A percentile compares a stretch with the other conserved stretches of the same genome.
These are phyloP conservation scores for Hermodice carunculata DNA, from an alignment of 2,888 invertebrate species.

Conservation along the genomic window DNA sequence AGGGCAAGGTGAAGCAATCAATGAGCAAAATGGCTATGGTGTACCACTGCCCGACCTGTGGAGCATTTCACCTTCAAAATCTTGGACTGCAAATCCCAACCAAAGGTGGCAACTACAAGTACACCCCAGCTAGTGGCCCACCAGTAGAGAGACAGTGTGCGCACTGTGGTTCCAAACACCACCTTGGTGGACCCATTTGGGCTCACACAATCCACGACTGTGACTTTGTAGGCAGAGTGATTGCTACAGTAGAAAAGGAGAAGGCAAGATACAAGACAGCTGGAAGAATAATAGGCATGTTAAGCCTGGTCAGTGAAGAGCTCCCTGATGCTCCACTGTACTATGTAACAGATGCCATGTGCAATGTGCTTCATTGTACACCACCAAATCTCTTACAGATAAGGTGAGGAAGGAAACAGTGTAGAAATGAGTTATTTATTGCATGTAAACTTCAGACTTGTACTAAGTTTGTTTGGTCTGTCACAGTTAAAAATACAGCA, in stretches of 20 bases:
- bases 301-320: slow-evolving; percentile 84
- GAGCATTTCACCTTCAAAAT: slow-evolving; percentile 82
- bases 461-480: no score
- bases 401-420: no score
- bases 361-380: slow-evolving; percentile 77
- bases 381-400: slow-evolving; percentile 69
- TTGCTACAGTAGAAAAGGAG: slow-evolving; percentile 45
- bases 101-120: slow-evolving; percentile 72
- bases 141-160: slow-evolving; percentile 78
- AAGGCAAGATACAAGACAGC: slow-evolving; percentile 77
- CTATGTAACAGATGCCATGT: slow-evolving; percentile 85
- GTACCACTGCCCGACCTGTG: slow-evolving; percentile 92
- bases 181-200: slow-evolving; percentile 95
- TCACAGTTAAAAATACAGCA: no score
- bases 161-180: slow-evolving; percentile 74
- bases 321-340: slow-evolving; percentile 87
- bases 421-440: no score
- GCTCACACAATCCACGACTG: slow-evolving; percentile 85
- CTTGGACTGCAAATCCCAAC: slow-evolving; percentile 73
- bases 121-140: slow-evolving; percentile 80
- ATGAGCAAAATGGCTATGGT: slow-evolving; percentile 87
- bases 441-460: no score
- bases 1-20: slow-evolving; percentile 83
- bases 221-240: slow-evolving; percentile 78
- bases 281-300: slow-evolving; percentile 73